Conservation (phyloP, 2,797 vertebrate genomes). For the Anguilla megastoma region DNA sequence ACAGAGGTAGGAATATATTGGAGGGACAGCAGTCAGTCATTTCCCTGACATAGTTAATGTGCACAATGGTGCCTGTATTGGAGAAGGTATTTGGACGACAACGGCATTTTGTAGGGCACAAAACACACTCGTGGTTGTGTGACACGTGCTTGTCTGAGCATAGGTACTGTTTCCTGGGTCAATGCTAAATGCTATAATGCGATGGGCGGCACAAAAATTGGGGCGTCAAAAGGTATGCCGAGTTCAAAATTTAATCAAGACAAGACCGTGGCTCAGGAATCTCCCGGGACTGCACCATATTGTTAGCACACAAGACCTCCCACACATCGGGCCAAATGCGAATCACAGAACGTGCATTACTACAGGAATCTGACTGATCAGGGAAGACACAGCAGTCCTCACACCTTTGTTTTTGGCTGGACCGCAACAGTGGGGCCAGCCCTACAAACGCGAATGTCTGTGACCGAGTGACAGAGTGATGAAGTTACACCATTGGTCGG, state of each 20-base stretch:
- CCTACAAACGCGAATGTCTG: no score
- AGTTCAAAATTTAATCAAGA: conserved; percentile 7
- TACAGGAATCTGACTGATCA: background rate
- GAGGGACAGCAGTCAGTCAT: background rate
- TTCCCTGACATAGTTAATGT: background rate
- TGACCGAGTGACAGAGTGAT: no score
- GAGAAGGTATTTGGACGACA: background rate
- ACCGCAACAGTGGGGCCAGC: no score
- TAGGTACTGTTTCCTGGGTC: background rate
- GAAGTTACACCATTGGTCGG: no score
- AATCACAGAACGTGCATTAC: background rate
- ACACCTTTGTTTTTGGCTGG: background rate
- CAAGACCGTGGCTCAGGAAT: background rate
- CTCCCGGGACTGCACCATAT: background rate
- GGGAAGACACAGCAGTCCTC: background rate
- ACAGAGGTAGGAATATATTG: background rate
- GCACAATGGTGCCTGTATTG: background rate
- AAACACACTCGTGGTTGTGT: background rate
- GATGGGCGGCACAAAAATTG: background rate
- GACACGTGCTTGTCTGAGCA: background rate
- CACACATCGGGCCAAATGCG: background rate
- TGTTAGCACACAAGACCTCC: background rate
- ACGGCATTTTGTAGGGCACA: background rate
- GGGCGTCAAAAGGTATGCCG: background rate
- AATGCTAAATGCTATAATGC: background rate